phyloP scores from a whole-genome alignment of 2,113 vertebrate species.

The Nestor notabilis region DNA sequence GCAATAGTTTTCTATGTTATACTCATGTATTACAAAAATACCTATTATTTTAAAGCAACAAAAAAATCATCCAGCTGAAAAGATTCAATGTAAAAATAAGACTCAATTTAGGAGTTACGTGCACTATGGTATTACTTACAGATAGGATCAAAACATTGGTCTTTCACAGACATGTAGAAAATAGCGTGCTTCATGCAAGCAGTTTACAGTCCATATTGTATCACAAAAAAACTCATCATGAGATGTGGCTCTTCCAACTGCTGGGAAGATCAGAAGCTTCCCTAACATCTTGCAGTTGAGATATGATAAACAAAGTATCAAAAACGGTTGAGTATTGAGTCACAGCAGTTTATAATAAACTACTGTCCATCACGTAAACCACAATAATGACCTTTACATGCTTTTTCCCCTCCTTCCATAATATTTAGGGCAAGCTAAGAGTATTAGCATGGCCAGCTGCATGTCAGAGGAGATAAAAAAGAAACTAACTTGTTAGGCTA shows the following conservation, averaged over 20 bases:
- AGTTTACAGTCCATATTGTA: not conserved
- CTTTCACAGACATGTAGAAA: not conserved
- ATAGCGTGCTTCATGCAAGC: not conserved
- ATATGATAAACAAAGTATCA: not conserved
- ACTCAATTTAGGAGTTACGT: not conserved
- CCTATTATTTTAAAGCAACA: not conserved
- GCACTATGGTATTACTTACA: not conserved
- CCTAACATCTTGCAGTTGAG: not conserved
- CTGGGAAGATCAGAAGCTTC: not conserved
- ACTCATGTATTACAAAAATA: not conserved
- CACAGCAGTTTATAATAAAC: not conserved
- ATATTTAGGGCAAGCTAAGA: not conserved
- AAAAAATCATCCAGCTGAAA: not conserved
- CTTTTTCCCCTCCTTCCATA: not conserved
- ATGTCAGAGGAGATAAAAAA: not conserved
- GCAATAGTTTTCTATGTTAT: not conserved
- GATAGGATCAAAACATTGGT: not conserved
- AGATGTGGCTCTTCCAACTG: not conserved
- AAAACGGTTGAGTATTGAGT: not conserved
- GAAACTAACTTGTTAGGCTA: not conserved
- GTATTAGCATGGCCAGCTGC: not conserved
- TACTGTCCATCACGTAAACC: not conserved
- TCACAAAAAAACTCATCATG: not conserved
- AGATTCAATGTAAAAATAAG: not conserved
- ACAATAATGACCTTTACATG: not conserved